Evolutionary conservation across 2,888 invertebrate species (phyloP), one percentile per base, ranked within the genome.

Genomic region (Hyposoter dolosus): DNA sequence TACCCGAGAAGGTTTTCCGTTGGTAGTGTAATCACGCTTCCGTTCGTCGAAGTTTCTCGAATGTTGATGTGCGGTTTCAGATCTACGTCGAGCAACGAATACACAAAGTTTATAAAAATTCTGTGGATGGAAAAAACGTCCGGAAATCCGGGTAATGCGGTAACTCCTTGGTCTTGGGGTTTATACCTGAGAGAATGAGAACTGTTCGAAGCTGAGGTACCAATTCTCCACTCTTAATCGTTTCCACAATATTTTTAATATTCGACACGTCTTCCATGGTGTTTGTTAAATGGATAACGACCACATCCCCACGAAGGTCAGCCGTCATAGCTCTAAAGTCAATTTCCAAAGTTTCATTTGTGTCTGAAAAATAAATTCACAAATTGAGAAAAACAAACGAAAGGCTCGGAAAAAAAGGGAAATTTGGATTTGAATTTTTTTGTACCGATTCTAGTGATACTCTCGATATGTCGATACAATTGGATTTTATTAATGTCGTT

Each of bases 401-500:
- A 19, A 9, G 15, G 9, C 9, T 71, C 12, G 10, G 19, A 0
- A 1, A 40, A n/a, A n/a, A 40, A 35, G 10, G 40, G 12, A 19
- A 40, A 66, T n/a, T n/a, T 40, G 35, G 6, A 66, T 43, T 63
- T 75, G 17, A 19, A 17, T 60, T 75, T 19, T 19, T 45, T 63
- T 3, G 35, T 88, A 92, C 93, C 92, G 82, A 88, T 91, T 88
- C 91, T 88, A 3, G 80, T 85, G 63, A 93, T 90, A 71, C 90
- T 85, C 45, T 94, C 93, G 23, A 94, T 90, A 75, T 92, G 90
- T 32, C 93, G 85, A 4, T 89, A 91, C 40, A 94, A 84, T 72
- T 93, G 92, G 81, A 92, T 92, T 75, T 94, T 94, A 79, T 94
- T 94, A 6, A 94, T 90, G 82, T 94, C 94, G 4, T 93, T 93